phyloP scores from a whole-genome alignment of 2,888 invertebrate species.

The Stenotaenia linearis region DNA sequence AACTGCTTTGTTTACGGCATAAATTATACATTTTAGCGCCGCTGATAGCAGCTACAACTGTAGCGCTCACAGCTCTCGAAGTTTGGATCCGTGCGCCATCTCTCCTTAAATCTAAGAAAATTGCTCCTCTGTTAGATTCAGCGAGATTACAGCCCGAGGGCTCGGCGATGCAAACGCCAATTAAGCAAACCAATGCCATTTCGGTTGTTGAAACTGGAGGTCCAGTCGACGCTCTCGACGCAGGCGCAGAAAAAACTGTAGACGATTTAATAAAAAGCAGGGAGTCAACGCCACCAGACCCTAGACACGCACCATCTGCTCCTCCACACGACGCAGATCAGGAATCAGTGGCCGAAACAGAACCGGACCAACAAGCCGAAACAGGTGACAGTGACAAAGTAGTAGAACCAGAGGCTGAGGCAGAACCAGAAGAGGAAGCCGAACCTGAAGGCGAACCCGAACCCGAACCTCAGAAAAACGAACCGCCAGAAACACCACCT shows the following conservation, averaged over 20 bases:
- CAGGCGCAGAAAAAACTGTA: not conserved
- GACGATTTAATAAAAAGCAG: not conserved
- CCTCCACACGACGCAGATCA: too few relatives aligned
- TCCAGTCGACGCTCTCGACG: not conserved
- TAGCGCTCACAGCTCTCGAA: not conserved
- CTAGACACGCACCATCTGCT: not conserved
- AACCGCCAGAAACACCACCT: not conserved
- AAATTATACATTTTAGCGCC: constrained; percentile 15
- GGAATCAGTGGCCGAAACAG: too few relatives aligned
- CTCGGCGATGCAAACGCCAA: not conserved
- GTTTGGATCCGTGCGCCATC: constrained; percentile 3
- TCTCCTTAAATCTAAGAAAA: not conserved
- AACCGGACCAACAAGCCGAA: not conserved
- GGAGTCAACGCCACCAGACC: not conserved
- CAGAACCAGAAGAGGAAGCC: not conserved
- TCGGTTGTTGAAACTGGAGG: not conserved
- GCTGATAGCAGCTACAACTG: not conserved
- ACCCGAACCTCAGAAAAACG: not conserved
- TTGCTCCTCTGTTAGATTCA: not conserved
- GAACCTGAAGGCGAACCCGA: not conserved
- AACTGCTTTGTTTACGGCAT: not conserved
- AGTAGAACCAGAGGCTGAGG: not conserved
- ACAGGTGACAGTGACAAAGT: not conserved
- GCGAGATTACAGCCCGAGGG: not conserved
- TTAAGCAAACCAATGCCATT: not conserved